Conservation (phyloP, 2,888 invertebrate genomes). For the Carpatolechia fugitivella region DNA sequence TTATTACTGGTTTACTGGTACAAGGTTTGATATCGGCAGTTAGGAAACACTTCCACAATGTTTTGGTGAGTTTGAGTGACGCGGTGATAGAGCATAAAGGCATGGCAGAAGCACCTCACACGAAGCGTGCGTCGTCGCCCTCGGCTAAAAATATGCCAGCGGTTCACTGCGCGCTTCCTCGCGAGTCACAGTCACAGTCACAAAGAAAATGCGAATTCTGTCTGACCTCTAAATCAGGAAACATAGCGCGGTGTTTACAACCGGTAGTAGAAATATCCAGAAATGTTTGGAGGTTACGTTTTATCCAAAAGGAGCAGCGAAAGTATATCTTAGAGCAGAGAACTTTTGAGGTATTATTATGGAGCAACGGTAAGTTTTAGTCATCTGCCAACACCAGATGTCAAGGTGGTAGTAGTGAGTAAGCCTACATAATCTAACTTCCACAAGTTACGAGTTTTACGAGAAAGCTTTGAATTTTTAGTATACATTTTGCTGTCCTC, state of each 20-base stretch:
- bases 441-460: background rate
- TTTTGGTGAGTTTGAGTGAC: conserved; percentile 19
- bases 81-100: conserved; percentile 40
- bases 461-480: conserved; percentile 8
- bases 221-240: conserved; percentile 64
- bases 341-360: background rate
- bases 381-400: no score
- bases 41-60: conserved; percentile 5
- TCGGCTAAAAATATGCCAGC: conserved; percentile 70
- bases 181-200: conserved; percentile 66
- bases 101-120: conserved; percentile 9
- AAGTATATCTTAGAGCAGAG: background rate
- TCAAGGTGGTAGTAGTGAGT: no score
- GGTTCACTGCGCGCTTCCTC: conserved; percentile 65
- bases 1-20: background rate
- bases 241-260: conserved; percentile 26
- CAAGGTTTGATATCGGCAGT: background rate
- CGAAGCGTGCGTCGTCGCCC: conserved; percentile 61
- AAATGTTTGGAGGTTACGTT: background rate
- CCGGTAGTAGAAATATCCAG: conserved; percentile 19
- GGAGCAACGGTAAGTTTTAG: background rate
- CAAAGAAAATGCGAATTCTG: conserved; percentile 63
- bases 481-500: background rate
- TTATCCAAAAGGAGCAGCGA: background rate
- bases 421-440: background rate